These are phyloP conservation scores for Drosophila subobscura DNA, from an alignment of 1,140 invertebrate species.

Conservation along the genomic window DNA sequence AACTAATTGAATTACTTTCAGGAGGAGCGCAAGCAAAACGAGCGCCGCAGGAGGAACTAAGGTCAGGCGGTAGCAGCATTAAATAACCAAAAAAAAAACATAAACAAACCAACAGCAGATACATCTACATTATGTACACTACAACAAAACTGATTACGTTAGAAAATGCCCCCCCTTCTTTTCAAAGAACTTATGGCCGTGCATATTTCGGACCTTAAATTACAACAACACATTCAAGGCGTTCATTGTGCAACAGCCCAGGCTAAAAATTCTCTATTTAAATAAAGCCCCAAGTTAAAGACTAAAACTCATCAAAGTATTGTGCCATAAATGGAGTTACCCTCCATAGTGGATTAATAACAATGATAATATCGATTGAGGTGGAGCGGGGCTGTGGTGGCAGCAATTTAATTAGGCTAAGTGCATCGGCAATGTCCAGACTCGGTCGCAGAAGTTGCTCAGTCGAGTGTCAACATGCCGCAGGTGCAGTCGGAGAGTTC, in stretches of 20 bases:
- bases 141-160: slow-evolving; percentile 13
- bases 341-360: slow-evolving; percentile 32
- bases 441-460: not conserved
- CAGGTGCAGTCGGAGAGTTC: slow-evolving; percentile 38
- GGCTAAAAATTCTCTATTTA: slow-evolving; percentile 31
- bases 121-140: not conserved
- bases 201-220: slow-evolving; percentile 53
- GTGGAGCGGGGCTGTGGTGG: not conserved
- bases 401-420: slow-evolving; percentile 66
- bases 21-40: slow-evolving; percentile 79
- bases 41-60: slow-evolving; percentile 75
- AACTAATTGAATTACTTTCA: slow-evolving; percentile 42
- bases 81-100: slow-evolving; percentile 1
- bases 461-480: slow-evolving; percentile 52
- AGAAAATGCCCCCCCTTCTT: not conserved
- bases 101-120: not conserved
- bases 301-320: slow-evolving; percentile 8
- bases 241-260: slow-evolving; percentile 15
- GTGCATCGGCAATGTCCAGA: slow-evolving; percentile 25
- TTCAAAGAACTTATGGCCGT: slow-evolving; percentile 19
- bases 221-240: slow-evolving; percentile 10
- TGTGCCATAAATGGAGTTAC: slow-evolving; percentile 16
- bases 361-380: slow-evolving; percentile 66
- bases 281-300: slow-evolving; percentile 22
- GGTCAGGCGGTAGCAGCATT: too few relatives aligned